Percentiles rank a stretch among this genome's conserved stretches.
phyloP scores from a whole-genome alignment of 2,113 vertebrate genomes.

The Dromas ardeola region DNA sequence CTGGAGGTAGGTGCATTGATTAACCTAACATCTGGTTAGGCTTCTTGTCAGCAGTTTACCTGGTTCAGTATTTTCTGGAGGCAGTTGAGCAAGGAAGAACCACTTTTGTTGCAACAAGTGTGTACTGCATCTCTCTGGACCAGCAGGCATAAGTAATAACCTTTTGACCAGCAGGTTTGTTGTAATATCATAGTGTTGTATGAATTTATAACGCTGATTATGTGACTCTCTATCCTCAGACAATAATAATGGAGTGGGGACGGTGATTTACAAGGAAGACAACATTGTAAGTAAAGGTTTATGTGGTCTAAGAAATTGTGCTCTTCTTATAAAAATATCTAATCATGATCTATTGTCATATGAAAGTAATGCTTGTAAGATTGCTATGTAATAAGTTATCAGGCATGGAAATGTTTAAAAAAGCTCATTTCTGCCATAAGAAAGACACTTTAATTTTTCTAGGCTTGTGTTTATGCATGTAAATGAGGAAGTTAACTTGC shows the following conservation, averaged over 20 bases:
- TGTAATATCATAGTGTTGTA: not conserved
- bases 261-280: not conserved
- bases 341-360: not conserved
- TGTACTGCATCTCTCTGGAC: not conserved
- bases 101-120: not conserved
- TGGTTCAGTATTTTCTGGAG: not conserved
- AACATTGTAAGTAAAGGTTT: constrained; percentile 1
- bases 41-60: not conserved
- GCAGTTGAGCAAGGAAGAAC: not conserved
- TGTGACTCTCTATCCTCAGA: not conserved
- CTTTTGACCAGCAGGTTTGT: not conserved
- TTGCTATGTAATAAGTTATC: not conserved
- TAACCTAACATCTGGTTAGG: not conserved
- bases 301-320: not conserved
- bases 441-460: not conserved
- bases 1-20: not conserved
- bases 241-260: not conserved
- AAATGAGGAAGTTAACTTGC: not conserved
- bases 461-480: not conserved
- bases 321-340: not conserved
- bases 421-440: not conserved
- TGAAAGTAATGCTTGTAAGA: not conserved
- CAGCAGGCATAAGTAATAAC: not conserved
- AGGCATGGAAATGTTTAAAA: not conserved
- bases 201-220: not conserved